Evolutionary conservation across 2,113 vertebrate genomes (phyloP), one percentile per base, ranked within the genome.

Genomic region (Microcebus jonahi): DNA sequence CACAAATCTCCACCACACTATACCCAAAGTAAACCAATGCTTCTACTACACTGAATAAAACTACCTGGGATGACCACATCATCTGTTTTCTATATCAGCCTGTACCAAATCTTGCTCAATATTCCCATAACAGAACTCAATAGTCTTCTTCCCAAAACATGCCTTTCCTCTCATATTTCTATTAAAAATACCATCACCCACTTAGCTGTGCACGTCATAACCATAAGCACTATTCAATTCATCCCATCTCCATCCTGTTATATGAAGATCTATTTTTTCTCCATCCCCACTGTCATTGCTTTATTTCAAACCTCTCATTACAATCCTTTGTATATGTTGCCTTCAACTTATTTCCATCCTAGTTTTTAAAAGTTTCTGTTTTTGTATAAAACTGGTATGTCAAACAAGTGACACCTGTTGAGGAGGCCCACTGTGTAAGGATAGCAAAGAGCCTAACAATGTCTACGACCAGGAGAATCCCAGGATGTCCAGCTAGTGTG

Each of bases 291-390:
- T 29, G 27, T 45, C 39, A 81, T 8, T 27, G 31, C 45, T 73
- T 76, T 36, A 85, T 53, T 90, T 88, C 34, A 73, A 73, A 53
- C 48, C 93, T 68, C 59, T 93, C 76, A 63, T 81, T 96, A 89
- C 48, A 90, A 50, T 17, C 50, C 29, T 86, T 18, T 65, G 20
- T 59, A 7, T 5, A 77, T 45, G 71, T 20, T 87, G 21, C 53
- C 55, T 75, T 59, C 25, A 27, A 59, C 12, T 42, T 27, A 55
- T 77, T 42, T 84, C 20, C 29, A 11, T 34, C 31, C 88, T n/a
- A 15, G 18, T 68, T 82, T 76, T 59, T 45, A n/a, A 29, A 63
- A 75, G 67, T 61, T 86, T 61, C 42, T 86, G 36, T 36, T 93
- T 92, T 42, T 92, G 27, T 80, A 31, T 27, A 91, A 57, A 81